Evolutionary conservation across 30 jellyfish, hydroid and myxozoan species (phyloP).

Genomic region (Aurelia aurita complex sp. Pacific): DNA sequence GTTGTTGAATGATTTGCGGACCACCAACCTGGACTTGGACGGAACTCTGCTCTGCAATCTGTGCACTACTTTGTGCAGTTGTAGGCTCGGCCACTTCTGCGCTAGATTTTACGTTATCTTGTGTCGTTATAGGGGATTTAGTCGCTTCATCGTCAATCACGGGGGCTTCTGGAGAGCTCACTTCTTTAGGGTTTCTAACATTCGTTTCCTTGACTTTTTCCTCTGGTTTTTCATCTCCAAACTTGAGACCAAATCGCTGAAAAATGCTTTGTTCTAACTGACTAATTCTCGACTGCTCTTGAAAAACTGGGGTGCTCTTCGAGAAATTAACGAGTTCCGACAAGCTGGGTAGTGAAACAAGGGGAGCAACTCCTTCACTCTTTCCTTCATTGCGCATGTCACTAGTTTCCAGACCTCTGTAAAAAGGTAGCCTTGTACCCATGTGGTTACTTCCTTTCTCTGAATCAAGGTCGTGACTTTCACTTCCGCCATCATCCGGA

Average conservation of each 20-base stretch:
- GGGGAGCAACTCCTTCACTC: neutral
- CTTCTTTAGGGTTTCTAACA: neutral
- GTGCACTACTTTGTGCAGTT: neutral
- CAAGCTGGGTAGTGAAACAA: slow-evolving; percentile 50
- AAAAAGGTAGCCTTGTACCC: neutral
- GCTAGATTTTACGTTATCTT: neutral
- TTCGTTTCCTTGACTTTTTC: neutral
- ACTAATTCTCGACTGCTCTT: slow-evolving; percentile 13
- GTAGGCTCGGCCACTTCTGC: neutral
- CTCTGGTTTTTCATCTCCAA: neutral
- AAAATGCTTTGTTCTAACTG: slow-evolving; percentile 9
- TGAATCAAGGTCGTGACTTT: slow-evolving; percentile 2
- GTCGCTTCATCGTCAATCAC: neutral
- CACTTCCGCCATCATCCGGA: slow-evolving; percentile 32
- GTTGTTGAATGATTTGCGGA: neutral
- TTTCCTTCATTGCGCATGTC: neutral
- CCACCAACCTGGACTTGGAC: slow-evolving; percentile 14
- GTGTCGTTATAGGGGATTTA: neutral
- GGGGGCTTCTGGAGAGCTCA: neutral
- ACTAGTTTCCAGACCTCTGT: slow-evolving; percentile 14
- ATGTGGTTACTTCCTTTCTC: slow-evolving; percentile 26
- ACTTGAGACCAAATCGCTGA: slow-evolving; percentile 25
- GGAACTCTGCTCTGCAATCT: neutral
- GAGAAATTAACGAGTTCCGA: slow-evolving; percentile 45
- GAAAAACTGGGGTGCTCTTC: slow-evolving; percentile 16